A percentile compares a stretch with the other conserved stretches of the same genome.
These are phyloP conservation scores for Dinothrombium tinctorium DNA, from an alignment of 1,140 invertebrate genomes.

Conservation along the genomic window DNA sequence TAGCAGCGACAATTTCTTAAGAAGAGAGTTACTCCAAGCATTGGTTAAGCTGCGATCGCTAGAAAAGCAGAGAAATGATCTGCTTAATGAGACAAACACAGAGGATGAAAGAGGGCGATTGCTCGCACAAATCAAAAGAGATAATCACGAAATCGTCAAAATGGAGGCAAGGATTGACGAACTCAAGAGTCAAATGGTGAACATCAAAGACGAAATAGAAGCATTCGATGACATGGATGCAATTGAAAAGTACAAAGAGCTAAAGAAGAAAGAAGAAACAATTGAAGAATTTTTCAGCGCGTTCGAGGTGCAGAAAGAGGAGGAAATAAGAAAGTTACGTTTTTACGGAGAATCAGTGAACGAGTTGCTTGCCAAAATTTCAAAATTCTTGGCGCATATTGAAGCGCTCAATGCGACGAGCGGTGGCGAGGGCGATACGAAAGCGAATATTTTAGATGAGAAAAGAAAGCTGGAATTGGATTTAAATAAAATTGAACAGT, in stretches of 20 bases:
- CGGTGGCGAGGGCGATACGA: not conserved
- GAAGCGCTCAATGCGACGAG: not conserved
- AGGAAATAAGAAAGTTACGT: slow-evolving; percentile 1
- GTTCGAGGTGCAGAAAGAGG: not conserved
- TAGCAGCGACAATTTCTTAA: not conserved
- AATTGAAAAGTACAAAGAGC: slow-evolving; percentile 6
- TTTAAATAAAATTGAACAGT: slow-evolving; percentile 9
- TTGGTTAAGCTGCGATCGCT: slow-evolving; percentile 2
- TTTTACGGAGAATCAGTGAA: slow-evolving; percentile 4
- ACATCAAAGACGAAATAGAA: slow-evolving; percentile 3
- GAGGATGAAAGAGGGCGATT: slow-evolving; percentile 6
- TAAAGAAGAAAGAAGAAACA: slow-evolving; percentile 7
- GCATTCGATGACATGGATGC: slow-evolving; percentile 6
- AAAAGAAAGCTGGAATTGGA: slow-evolving; percentile 10
- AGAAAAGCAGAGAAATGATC: slow-evolving; percentile 9
- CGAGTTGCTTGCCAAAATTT: slow-evolving; percentile 1
- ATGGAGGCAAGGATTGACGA: not conserved
- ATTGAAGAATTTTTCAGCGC: slow-evolving; percentile 6
- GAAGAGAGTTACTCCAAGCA: slow-evolving; percentile 6
- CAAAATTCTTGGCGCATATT: slow-evolving; percentile 5
- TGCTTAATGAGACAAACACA: not conserved
- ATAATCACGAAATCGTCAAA: slow-evolving; percentile 7
- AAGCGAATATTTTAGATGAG: slow-evolving; percentile 6
- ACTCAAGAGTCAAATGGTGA: not conserved
- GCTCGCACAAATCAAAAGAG: slow-evolving; percentile 10